Evolutionary conservation across 53 echinoderm and acorn worm species (phyloP).

Genomic region (Echinometra lucunter): DNA sequence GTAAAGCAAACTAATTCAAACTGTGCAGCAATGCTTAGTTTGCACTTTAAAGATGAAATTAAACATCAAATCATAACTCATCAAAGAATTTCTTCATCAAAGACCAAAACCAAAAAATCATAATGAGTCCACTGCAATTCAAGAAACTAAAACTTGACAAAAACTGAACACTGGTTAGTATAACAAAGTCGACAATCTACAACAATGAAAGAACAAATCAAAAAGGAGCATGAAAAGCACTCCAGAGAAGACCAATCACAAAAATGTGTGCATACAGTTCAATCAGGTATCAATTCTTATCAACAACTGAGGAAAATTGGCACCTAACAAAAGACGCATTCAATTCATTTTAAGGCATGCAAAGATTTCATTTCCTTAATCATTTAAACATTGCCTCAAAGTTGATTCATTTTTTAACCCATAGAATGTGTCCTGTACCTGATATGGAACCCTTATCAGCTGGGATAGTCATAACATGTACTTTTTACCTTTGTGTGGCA

Average conservation of each 20-base stretch:
- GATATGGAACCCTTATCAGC: too few species aligned
- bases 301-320: too few species aligned
- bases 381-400: too few species aligned
- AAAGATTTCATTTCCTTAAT: too few species aligned
- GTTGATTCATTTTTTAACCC: too few species aligned
- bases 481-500: too few species aligned
- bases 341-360: too few species aligned
- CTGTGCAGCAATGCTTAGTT: neutral
- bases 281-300: too few species aligned
- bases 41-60: neutral
- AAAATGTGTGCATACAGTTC: slow-evolving; percentile 22
- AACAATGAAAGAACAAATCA: neutral
- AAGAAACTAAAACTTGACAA: neutral
- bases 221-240: neutral
- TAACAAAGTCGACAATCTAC: neutral
- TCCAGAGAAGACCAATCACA: neutral
- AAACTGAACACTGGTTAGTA: neutral
- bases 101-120: neutral
- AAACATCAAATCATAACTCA: neutral
- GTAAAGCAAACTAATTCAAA: too few species aligned
- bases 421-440: too few species aligned
- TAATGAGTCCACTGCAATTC: neutral
- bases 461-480: too few species aligned
- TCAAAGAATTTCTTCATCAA: neutral
- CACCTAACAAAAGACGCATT: too few species aligned